A percentile compares a stretch with the other conserved stretches of the same genome.
These are phyloP conservation scores for Muscicapa comitata DNA, from an alignment of 2,797 vertebrate genomes.

Conservation along the genomic window DNA sequence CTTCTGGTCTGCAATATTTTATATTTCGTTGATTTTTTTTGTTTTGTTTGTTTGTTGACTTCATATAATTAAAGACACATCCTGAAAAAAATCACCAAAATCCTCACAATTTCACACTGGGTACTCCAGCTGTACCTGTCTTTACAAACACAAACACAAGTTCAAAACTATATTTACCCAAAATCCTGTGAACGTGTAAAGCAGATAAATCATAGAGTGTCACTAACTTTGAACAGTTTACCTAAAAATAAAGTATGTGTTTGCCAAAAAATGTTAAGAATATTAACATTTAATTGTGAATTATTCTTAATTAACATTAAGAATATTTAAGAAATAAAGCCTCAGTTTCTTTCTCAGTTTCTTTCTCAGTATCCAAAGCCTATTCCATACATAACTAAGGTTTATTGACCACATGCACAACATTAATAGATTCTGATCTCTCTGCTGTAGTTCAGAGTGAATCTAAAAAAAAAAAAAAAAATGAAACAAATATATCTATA, in stretches of 20 bases:
- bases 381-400: accelerated
- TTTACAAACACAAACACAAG: neutral
- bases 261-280: neutral
- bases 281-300: neutral
- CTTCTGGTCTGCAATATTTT: neutral
- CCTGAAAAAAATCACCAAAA: neutral
- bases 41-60: neutral
- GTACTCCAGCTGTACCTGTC: neutral
- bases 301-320: too few relatives aligned
- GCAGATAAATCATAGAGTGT: constrained; percentile 6
- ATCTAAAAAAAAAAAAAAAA: neutral
- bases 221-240: constrained; percentile 43
- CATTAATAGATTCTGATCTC: neutral
- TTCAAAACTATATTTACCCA: neutral
- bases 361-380: neutral
- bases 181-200: neutral
- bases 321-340: neutral
- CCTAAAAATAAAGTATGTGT: constrained; percentile 9
- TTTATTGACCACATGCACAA: neutral
- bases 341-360: neutral
- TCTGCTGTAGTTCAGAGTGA: neutral
- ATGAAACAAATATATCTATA: too few relatives aligned
- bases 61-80: neutral
- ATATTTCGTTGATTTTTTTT: neutral
- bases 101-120: neutral